A percentile compares a stretch with the other conserved stretches of the same genome.
These are phyloP conservation scores for Mirounga angustirostris DNA, from an alignment of 2,113 vertebrate genomes.

Conservation along the genomic window DNA sequence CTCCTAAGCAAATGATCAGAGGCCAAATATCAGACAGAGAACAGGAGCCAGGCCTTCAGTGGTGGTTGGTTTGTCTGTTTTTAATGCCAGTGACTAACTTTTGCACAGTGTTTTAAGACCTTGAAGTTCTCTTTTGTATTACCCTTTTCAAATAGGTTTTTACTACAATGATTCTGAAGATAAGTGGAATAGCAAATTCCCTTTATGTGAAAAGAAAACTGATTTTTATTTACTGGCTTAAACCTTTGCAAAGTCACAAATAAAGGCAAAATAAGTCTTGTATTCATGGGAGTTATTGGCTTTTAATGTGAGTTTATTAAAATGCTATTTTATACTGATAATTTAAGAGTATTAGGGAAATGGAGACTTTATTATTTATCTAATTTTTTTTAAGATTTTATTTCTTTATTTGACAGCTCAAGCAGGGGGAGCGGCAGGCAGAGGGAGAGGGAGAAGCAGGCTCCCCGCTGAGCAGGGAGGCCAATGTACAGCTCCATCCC, in stretches of 20 bases:
- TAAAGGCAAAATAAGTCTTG: conserved; percentile 41
- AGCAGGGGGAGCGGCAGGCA: too few relatives aligned
- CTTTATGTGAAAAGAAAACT: conserved; percentile 35
- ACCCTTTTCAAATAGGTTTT: conserved; percentile 27
- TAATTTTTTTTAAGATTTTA: too few relatives aligned
- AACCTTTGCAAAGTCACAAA: conserved; percentile 44
- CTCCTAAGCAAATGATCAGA: background rate
- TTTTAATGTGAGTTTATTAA: conserved; percentile 38
- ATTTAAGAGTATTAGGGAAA: conserved; percentile 25
- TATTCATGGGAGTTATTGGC: conserved; percentile 23
- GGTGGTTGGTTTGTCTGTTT: background rate
- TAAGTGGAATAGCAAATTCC: conserved; percentile 15
- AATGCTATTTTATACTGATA: conserved; percentile 26
- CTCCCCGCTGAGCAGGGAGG: too few relatives aligned
- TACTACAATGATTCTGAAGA: conserved; percentile 1
- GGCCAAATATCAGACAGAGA: background rate
- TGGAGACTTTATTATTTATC: background rate
- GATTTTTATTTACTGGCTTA: conserved; percentile 40
- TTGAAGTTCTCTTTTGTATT: conserved; percentile 24
- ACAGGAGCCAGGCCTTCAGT: background rate
- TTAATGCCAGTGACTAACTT: conserved; percentile 7
- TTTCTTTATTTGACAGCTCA: too few relatives aligned
- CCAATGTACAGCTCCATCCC: too few relatives aligned
- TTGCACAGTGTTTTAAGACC: background rate
- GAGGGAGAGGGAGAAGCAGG: too few relatives aligned